Base-by-base conservation (phyloP, 2,797 vertebrate species). In the Pyrocephalus nanus region DNA sequence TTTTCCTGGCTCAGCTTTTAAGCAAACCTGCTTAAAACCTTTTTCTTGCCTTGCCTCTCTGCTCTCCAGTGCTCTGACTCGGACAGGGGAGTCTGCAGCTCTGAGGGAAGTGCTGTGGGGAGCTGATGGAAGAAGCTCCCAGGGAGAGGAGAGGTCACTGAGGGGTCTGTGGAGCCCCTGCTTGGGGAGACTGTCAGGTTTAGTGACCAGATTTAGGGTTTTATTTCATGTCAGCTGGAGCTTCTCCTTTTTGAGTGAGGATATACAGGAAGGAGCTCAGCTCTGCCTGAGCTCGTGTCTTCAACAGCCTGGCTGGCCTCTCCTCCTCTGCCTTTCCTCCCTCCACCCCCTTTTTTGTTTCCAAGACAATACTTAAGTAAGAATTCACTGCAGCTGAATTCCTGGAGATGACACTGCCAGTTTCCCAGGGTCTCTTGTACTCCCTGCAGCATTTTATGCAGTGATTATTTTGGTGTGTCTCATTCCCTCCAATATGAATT, bases 321-420 rank as follows among this genome's bases (percentile, higher is more conserved):
- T 93, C 57, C 84, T 92, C 90, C 93, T 83, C 82, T 80, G 70
- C 88, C 43, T 23, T 22, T 90, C 66, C 36, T 95, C 92, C 93
- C 61, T 94, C 93, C 90, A 72, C 94, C 85, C 72, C 73, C 42
- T 74, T 74, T 66, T 72, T 51, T 83, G 90, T 91, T 89, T 92
- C 90, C 58, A 42, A 55, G 95, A 94, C 87, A 93, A 92, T 95
- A 34, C 92, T 88, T 65, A 27, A 88, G 85, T 42, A 77, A 48
- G 96, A 92, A 94, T 95, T 89, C 71, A 6, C 17, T 69, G 86
- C 81, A 81, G 93, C 71, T 34, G 43, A 86, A 88, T 61, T 69
- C 53, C 81, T 84, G 86, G 88, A 71, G 83, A 58, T 92, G 78
- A 57, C 42, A 48, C 89, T 77, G 88, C 76, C 62, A 14, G n/a